Base-by-base conservation (phyloP, 2,888 invertebrate genomes). In the Fabriciana adippe region DNA sequence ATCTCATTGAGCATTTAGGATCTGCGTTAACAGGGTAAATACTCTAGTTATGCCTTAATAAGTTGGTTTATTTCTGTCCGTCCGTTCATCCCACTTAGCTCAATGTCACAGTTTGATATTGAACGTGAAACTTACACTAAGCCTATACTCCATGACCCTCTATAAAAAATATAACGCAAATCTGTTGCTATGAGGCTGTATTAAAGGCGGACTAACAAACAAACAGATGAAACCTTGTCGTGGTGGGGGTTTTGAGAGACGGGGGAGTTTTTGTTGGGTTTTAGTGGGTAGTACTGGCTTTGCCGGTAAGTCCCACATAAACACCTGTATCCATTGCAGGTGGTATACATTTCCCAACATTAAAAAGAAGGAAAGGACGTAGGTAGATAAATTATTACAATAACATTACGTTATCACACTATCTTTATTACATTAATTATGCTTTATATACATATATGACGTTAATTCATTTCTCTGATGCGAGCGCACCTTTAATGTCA, bases 51-150 rank as follows among this genome's bases (percentile, higher is more conserved):
- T 54, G 21, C 18, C n/a, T 53, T 70, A 70, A 67, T 70, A 64
- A 70, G 67, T 11, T 48, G 35, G 51, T 45, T 55, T 67, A 68
- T 72, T 70, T 68, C 59, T 64, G 65, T 63, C 51, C 67, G 66
- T 60, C 66, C 69, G 65, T 67, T 64, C 67, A 55, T 67, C 66
- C 67, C 67, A 68, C 66, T 62, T 48, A 67, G 21, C 60, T 73
- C 75, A 75, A 74, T 73, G 75, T 69, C 75, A 72, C 57, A 21
- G 48, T 61, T 66, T 71, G 69, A 61, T 73, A 72, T 67, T 73
- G 73, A 72, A 74, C 73, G 60, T 69, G 73, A 69, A 62, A 66
- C 2, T 3, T 26, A 35, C 1, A 11, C 35, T 35, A 35, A 35
- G 35, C 35, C 8, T 35, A 26, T 35, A 35, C 8, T 8, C 8